Conservation (phyloP, 2,797 vertebrate genomes). For the Parotocinclus haroldoi region DNA sequence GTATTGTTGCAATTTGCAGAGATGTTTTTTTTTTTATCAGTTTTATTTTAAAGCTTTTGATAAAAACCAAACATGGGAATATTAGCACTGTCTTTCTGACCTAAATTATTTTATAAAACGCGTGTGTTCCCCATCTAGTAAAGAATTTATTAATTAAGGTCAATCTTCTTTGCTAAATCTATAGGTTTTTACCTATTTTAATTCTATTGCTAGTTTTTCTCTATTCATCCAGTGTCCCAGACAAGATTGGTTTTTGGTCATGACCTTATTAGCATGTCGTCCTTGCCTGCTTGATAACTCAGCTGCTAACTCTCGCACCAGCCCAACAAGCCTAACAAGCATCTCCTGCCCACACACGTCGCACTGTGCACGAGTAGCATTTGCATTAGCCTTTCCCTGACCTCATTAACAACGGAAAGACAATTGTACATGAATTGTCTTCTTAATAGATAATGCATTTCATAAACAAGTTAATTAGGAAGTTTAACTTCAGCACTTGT, state of each 20-base stretch:
- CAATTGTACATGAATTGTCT: slow-evolving; percentile 14
- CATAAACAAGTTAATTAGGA: not conserved
- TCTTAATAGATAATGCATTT: not conserved
- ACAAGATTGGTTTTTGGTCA: slow-evolving; percentile 11
- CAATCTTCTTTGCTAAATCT: too few species aligned
- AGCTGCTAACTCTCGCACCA: not conserved
- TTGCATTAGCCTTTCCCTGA: slow-evolving; percentile 5
- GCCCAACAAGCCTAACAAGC: slow-evolving; percentile 8
- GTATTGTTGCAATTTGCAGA: slow-evolving; percentile 11
- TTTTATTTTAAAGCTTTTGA: not conserved
- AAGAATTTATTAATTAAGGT: too few species aligned
- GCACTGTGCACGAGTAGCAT: slow-evolving; percentile 8
- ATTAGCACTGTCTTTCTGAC: too few species aligned
- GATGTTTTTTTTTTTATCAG: slow-evolving; percentile 14
- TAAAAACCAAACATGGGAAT: too few species aligned
- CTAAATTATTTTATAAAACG: too few species aligned
- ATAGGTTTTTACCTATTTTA: too few species aligned
- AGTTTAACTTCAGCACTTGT: not conserved
- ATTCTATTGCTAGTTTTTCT: too few species aligned
- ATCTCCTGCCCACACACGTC: slow-evolving; percentile 8
- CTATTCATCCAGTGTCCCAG: not conserved
- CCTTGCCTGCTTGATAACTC: slow-evolving; percentile 7
- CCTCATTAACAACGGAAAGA: slow-evolving; percentile 24
- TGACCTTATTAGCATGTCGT: slow-evolving; percentile 22
- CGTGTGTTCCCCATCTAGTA: too few species aligned